These are phyloP conservation scores for Sebastes melanostomus DNA, from an alignment of 2,797 vertebrate genomes.

Conservation along the genomic window DNA sequence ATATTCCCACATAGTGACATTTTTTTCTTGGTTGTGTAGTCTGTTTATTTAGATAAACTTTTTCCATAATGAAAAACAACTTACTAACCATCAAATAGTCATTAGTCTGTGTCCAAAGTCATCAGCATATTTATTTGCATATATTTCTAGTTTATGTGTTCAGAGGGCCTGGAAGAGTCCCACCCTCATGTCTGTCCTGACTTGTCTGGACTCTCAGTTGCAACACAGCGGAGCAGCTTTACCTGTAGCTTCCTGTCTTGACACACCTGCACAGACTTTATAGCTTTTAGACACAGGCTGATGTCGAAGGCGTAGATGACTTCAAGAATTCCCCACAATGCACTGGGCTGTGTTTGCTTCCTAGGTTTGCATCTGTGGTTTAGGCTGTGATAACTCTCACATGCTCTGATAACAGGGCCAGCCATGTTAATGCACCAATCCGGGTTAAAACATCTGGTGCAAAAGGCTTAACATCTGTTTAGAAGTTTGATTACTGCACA, in stretches of 20 bases:
- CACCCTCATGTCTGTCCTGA: constrained; percentile 1
- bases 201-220: constrained; percentile 19
- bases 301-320: not conserved
- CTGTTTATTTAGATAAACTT: no score
- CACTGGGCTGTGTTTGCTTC: not conserved
- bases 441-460: no score
- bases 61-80: no score
- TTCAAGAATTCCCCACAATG: constrained; percentile 31
- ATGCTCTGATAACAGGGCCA: not conserved
- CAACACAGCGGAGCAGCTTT: not conserved
- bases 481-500: not conserved
- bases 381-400: constrained; percentile 9
- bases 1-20: no score
- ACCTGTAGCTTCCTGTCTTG: constrained; percentile 40
- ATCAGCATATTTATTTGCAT: no score
- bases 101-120: no score
- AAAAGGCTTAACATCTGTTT: no score
- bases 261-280: constrained; percentile 3
- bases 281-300: not conserved
- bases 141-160: no score
- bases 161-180: not conserved
- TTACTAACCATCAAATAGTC: no score
- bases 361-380: not conserved
- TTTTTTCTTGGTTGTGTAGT: no score
- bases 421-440: no score